A percentile compares a stretch with the other conserved stretches of the same genome.
Conservation (phyloP, 2,113 vertebrate genomes). For the Carassius gibelio region DNA sequence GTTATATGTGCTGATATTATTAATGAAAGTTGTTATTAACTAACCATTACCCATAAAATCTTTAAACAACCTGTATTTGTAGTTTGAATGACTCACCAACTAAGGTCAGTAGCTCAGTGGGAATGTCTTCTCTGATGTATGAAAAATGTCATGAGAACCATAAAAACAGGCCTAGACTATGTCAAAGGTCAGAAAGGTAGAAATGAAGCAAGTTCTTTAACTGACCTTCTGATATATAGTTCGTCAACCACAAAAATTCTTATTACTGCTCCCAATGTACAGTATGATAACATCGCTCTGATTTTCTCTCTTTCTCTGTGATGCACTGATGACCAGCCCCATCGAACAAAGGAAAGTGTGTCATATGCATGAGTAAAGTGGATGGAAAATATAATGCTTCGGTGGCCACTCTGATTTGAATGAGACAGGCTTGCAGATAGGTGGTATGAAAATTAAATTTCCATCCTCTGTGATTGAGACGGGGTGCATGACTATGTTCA, state of each 20-base stretch:
- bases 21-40: neutral
- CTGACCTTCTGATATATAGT: neutral
- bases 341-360: conserved; percentile 52
- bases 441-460: conserved; percentile 66
- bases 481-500: conserved; percentile 20
- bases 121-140: neutral
- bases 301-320: neutral
- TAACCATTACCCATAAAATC: neutral
- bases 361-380: conserved; percentile 50
- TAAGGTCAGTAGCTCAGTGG: neutral
- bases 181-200: neutral
- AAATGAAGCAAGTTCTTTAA: neutral
- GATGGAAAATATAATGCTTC: conserved; percentile 63
- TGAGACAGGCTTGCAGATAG: conserved; percentile 59
- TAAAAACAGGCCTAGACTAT: conserved; percentile 2
- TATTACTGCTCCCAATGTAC: neutral
- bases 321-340: conserved; percentile 10
- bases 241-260: neutral
- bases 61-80: neutral
- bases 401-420: conserved; percentile 66
- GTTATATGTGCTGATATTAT: neutral
- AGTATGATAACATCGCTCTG: neutral
- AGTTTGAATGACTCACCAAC: conserved; percentile 15
- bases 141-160: neutral
- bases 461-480: conserved; percentile 55